phyloP scores from a whole-genome alignment of 1,140 invertebrate genomes.

The Lasioglossum baleicum region DNA sequence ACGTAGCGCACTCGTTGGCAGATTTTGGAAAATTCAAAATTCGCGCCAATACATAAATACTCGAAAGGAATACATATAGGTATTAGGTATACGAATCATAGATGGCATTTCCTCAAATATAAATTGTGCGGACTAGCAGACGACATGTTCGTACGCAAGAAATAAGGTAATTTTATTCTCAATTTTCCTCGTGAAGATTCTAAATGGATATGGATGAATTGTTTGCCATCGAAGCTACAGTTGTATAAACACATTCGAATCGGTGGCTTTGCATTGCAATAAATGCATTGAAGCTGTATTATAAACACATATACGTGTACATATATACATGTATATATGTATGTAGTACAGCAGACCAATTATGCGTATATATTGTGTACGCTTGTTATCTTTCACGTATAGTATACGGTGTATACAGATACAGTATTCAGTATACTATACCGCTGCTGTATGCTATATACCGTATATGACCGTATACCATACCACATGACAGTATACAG shows the following conservation, averaged over 20 bases:
- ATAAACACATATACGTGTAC: too few relatives aligned
- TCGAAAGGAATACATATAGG: too few relatives aligned
- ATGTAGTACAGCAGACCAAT: neutral
- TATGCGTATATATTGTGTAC: neutral
- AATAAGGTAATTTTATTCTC: slow-evolving; percentile 32
- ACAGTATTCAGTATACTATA: too few relatives aligned
- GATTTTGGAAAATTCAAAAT: slow-evolving; percentile 7
- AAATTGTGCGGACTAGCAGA: slow-evolving; percentile 43
- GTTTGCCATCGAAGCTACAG: neutral
- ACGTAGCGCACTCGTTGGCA: neutral
- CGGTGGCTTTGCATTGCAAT: neutral
- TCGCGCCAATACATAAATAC: neutral
- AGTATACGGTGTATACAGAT: too few relatives aligned
- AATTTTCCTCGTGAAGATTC: slow-evolving; percentile 21
- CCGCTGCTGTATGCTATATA: too few relatives aligned
- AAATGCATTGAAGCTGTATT: neutral
- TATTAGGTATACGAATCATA: slow-evolving; percentile 3
- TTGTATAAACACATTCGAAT: neutral
- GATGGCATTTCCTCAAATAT: slow-evolving; percentile 34
- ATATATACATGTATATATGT: too few relatives aligned
- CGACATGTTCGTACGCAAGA: slow-evolving; percentile 41
- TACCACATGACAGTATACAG: too few relatives aligned
- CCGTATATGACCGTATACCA: too few relatives aligned
- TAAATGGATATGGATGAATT: slow-evolving; percentile 39
- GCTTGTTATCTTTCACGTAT: slow-evolving; percentile 23